phyloP scores from a whole-genome alignment of 2,113 vertebrate species.

The Lepus europaeus region DNA sequence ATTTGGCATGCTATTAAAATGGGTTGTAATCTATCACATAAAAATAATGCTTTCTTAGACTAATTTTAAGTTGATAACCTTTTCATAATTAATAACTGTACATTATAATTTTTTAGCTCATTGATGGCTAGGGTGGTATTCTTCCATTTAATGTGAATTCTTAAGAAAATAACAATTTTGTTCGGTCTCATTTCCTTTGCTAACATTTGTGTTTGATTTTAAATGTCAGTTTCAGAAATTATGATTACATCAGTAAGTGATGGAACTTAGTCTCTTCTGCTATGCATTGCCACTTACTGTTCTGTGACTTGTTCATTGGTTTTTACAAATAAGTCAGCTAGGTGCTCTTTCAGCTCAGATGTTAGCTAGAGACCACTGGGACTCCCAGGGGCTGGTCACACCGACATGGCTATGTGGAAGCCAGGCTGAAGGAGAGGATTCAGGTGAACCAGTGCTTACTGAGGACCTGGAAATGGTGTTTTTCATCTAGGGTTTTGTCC shows the following conservation, averaged over 20 bases:
- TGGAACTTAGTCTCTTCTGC: neutral
- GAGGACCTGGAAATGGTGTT: neutral
- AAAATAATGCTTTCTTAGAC: constrained; percentile 30
- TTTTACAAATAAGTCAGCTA: constrained; percentile 17
- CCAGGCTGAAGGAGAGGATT: neutral
- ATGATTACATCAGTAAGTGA: constrained; percentile 5
- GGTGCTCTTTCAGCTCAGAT: neutral
- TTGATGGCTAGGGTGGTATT: neutral
- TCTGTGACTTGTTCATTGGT: neutral
- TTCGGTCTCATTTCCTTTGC: constrained; percentile 1
- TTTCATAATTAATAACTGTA: neutral
- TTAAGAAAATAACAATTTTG: neutral
- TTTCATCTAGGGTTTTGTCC: neutral
- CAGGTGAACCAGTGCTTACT: neutral
- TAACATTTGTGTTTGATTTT: constrained; percentile 52
- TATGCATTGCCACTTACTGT: neutral
- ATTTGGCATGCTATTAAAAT: constrained; percentile 37
- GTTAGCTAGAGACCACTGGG: neutral
- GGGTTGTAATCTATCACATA: constrained; percentile 9
- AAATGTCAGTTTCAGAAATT: constrained; percentile 48
- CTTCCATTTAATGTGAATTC: constrained; percentile 20
- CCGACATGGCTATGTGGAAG: neutral
- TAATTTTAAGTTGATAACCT: constrained; percentile 46
- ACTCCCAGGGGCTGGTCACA: neutral
- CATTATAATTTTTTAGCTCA: neutral